Percentiles rank a stretch among this genome's conserved stretches.
These are phyloP conservation scores for Noctilio leporinus DNA, from an alignment of 2,113 vertebrate genomes.

Conservation along the genomic window DNA sequence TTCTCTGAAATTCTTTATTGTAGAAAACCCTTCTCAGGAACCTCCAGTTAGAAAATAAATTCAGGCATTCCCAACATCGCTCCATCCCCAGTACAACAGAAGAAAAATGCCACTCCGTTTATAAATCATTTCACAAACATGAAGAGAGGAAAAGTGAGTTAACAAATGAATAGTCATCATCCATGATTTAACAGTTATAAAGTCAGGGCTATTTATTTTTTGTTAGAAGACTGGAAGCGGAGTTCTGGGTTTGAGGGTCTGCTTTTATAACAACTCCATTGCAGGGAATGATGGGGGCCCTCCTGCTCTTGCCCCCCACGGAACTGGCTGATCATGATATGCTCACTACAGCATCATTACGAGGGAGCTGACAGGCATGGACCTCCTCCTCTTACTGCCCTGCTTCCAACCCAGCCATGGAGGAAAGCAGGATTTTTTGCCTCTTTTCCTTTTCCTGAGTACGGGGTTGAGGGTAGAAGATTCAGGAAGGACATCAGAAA, in stretches of 20 bases:
- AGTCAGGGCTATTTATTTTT: background rate
- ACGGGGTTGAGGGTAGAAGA: no score
- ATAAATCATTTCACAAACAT: background rate
- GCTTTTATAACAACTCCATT: background rate
- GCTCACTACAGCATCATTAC: background rate
- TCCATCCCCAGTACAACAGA: background rate
- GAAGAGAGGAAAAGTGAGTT: background rate
- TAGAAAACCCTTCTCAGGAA: background rate
- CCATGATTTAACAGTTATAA: background rate
- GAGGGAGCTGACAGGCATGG: background rate
- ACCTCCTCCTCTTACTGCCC: background rate
- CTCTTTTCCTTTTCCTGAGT: background rate
- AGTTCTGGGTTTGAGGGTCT: background rate
- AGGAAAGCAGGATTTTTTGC: background rate
- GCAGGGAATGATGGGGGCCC: background rate
- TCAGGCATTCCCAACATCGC: background rate
- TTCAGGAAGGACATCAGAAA: background rate
- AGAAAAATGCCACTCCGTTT: background rate
- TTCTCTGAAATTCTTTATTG: background rate
- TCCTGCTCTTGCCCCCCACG: background rate
- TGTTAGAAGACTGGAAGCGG: background rate
- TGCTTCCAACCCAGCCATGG: background rate
- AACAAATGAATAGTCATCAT: background rate
- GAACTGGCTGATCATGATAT: fast-evolving
- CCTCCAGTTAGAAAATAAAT: background rate